Percentiles rank a stretch among this genome's conserved stretches.
phyloP scores from a whole-genome alignment of 2,113 vertebrate genomes.

The Orycteropus afer region DNA sequence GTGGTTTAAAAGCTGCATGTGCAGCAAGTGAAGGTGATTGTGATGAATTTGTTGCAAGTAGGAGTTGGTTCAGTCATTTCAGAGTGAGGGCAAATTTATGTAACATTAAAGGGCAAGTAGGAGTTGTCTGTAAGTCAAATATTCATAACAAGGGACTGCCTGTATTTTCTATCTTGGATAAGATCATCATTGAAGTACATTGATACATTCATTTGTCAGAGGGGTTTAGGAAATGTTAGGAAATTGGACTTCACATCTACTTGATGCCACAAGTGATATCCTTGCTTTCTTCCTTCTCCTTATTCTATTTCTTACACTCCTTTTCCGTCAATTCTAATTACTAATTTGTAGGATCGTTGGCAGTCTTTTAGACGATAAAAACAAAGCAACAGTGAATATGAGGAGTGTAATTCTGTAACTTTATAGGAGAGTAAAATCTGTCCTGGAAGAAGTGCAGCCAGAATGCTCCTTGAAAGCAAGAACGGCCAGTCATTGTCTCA shows the following conservation, averaged over 20 bases:
- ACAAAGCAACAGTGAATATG: not conserved
- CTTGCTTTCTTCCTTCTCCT: not conserved
- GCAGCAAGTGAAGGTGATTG: too few species aligned
- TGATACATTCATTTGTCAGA: not conserved
- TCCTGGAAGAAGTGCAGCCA: too few species aligned
- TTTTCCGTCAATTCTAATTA: not conserved
- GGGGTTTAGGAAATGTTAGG: not conserved
- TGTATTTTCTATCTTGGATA: not conserved
- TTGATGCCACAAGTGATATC: not conserved
- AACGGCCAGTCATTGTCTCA: too few species aligned
- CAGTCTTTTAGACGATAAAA: not conserved
- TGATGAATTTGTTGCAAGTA: too few species aligned
- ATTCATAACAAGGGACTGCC: too few species aligned
- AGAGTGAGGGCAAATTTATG: too few species aligned
- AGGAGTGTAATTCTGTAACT: not conserved
- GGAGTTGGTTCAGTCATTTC: too few species aligned
- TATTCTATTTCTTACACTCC: not conserved
- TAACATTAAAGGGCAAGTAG: too few species aligned
- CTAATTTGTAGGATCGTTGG: not conserved
- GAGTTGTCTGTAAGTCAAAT: too few species aligned
- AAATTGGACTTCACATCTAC: rapidly evolving
- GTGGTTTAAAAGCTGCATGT: too few species aligned
- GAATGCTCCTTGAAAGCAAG: too few species aligned
- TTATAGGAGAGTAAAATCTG: too few species aligned
- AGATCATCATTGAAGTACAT: not conserved